Base-by-base conservation (phyloP, 2,797 vertebrate genomes). In the Semotilus atromaculatus region DNA sequence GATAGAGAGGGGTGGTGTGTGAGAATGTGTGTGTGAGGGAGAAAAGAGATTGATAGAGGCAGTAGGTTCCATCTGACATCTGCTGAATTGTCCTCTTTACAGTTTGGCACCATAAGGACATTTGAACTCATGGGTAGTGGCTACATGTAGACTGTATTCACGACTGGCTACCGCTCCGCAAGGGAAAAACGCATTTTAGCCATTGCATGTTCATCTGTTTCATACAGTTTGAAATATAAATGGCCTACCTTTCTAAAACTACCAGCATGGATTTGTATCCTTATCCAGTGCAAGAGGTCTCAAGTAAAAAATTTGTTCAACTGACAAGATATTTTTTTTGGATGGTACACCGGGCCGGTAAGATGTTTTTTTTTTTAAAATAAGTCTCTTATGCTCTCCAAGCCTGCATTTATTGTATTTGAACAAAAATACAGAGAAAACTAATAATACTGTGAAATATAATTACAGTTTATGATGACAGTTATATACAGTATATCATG, bases 81-180 rank as follows among this genome's bases (percentile, higher is more conserved):
- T 85, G 76, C 68, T 80, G 76, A 85, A 85, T 80, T 85, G 83
- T 86, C 84, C 80, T 75, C 78, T 81, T 82, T 81, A 81, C 79
- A 81, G 79, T 82, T 82, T 81, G 84, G 80, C 78, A 68, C 78
- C 66, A 75, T 82, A 36, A 82, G 71, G 36, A 34, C 58, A 66
- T 81, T 70, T 82, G 85, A 74, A 80, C 84, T 75, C 45, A 67
- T 74, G 31, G 70, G 26, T 67, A 67, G 71, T 58, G 71, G 70
- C 45, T 76, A 76, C 60, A 72, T 64, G 16, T 38, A 34, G 40
- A 64, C 36, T 34, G 62, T 68, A 76, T 55, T 83, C 70, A 53
- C 2, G 31, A 34, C 71, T 36, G 58, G 8, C 43, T 43, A 66
- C 58, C 5, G 1, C 26, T 51, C 26, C 0, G 6, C 18, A 8